A percentile compares a stretch with the other conserved stretches of the same genome.
Conservation (phyloP, 2,797 vertebrate genomes). For the Nannoperca australis region DNA sequence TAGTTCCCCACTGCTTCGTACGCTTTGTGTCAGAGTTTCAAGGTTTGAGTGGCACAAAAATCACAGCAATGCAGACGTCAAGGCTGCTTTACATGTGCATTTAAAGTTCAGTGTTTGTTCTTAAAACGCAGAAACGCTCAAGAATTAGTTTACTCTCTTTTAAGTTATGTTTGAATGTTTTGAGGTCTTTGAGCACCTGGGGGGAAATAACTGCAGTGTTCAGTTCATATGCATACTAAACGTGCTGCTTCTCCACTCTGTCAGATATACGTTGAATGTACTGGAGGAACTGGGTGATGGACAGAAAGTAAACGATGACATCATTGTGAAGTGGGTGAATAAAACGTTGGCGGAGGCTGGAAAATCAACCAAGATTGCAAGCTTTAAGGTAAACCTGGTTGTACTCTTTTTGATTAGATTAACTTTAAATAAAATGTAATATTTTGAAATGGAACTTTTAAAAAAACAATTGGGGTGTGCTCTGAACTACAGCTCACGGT, state of each 20-base stretch:
- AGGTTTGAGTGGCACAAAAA: conserved; percentile 5
- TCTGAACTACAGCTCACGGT: no score
- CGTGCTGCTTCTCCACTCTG: neutral
- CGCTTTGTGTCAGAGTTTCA: conserved; percentile 9
- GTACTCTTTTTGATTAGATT: neutral
- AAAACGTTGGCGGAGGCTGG: conserved; percentile 89
- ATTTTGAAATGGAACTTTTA: no score
- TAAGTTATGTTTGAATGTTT: neutral
- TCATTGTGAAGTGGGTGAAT: conserved; percentile 97
- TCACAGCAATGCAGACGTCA: neutral
- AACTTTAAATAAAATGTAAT: no score
- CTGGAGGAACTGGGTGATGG: conserved; percentile 93
- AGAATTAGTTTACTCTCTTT: neutral
- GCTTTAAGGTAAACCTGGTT: conserved; percentile 89
- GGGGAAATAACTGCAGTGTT: neutral
- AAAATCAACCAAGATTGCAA: conserved; percentile 92
- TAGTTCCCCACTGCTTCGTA: conserved; percentile 2
- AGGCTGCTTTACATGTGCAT: neutral
- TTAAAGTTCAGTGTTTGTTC: neutral
- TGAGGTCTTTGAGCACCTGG: neutral
- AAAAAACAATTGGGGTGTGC: no score
- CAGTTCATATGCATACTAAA: neutral
- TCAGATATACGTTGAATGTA: conserved; percentile 94
- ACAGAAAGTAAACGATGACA: conserved; percentile 93
- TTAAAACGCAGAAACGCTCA: neutral